Base-by-base conservation (phyloP, 2,888 invertebrate species). In the Isoperla grammatica region DNA sequence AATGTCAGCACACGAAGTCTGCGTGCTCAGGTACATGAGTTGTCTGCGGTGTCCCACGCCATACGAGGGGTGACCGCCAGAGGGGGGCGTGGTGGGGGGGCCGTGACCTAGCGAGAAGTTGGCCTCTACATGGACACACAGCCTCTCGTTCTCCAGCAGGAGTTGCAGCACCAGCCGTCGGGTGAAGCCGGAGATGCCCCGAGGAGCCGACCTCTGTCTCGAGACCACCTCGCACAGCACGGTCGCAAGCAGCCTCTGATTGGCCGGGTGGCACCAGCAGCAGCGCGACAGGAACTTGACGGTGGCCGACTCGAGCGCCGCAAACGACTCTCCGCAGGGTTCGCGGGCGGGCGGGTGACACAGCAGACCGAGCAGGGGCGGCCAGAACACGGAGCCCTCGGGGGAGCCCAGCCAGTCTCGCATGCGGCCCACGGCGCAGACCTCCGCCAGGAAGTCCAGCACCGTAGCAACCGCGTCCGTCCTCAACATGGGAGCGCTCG, bases 341-440 rank as follows among this genome's bases (percentile, higher is more conserved):
- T 13, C 37, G 50, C 55, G 65, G 55, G 61, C 65, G 46, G 55
- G 62, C 48, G 49, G 67, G 66, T 58, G 61, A 71, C 89, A 89
- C 23, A 90, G 79, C 71, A 90, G 78, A 61, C 84, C 82, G 9
- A 95, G 78, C 63, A 95, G 76, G 2, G 90, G 88, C 49, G 85
- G 80, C 94, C 94, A 95, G 76, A 94, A 95, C n/a, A 82, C 79
- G 2, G 86, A 83, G 6, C 92, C 93, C 65, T 88, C 85, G 53
- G 79, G 75, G 0, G 84, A 83, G 12, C 94, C 94, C 49, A 95
- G 80, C 94, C 94, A 95, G 73, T 91, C 90, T 66, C 91, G 86
- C 79, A 94, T 85, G 64, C 84, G 80, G 17, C 86, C 85, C 69
- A 91, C 92, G 19, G 86, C 82, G 71, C 90, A 88, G 61, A 92